phyloP scores from a whole-genome alignment of 1,140 invertebrate species.

The Drosophila athabasca region DNA sequence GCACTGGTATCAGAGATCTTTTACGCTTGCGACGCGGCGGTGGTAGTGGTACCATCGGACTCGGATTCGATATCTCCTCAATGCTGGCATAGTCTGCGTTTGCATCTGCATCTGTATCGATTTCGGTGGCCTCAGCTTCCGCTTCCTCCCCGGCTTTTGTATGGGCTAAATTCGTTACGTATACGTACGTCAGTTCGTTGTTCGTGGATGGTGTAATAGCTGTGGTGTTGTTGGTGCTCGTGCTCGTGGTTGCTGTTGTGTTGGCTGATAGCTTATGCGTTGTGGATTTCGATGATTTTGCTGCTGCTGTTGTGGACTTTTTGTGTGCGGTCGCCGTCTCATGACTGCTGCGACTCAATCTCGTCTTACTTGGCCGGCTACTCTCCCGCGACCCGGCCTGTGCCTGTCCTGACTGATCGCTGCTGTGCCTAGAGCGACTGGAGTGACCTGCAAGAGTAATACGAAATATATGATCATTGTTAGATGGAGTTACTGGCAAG shows the following conservation, averaged over 20 bases:
- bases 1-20: slow-evolving; percentile 66
- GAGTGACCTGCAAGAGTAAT: slow-evolving; percentile 67
- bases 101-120: slow-evolving; percentile 10
- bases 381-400: slow-evolving; percentile 41
- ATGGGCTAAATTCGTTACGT: slow-evolving; percentile 81
- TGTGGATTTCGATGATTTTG: slow-evolving; percentile 56
- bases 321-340: slow-evolving; percentile 57
- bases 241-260: slow-evolving; percentile 29
- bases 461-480: background rate
- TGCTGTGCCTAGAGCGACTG: slow-evolving; percentile 77
- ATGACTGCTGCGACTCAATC: slow-evolving; percentile 56
- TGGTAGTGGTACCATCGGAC: slow-evolving; percentile 21
- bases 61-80: slow-evolving; percentile 33
- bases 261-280: slow-evolving; percentile 43
- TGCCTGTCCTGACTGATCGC: slow-evolving; percentile 39
- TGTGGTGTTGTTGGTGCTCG: slow-evolving; percentile 28
- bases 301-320: slow-evolving; percentile 50
- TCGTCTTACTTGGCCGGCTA: slow-evolving; percentile 56
- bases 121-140: background rate
- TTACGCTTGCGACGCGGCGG: slow-evolving; percentile 68
- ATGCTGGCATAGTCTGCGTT: slow-evolving; percentile 58
- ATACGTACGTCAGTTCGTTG: slow-evolving; percentile 83
- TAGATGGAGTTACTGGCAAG: background rate
- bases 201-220: slow-evolving; percentile 46
- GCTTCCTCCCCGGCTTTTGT: slow-evolving; percentile 56